phyloP scores from a whole-genome alignment of 2,888 invertebrate species.

The Latheticus oryzae region DNA sequence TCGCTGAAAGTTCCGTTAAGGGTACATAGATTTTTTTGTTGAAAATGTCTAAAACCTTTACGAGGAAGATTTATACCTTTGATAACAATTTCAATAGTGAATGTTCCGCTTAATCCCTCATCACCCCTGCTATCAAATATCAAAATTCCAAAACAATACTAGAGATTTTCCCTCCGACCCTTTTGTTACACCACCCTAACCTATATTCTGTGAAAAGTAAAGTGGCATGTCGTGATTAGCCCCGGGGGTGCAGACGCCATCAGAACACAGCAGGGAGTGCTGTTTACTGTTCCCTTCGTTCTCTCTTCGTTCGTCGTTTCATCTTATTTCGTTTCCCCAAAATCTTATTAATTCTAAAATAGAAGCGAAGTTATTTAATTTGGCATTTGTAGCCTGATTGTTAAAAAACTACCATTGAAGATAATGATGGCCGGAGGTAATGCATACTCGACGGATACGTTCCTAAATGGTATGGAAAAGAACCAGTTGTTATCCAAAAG shows the following conservation, averaged over 20 bases:
- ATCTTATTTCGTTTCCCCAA: conserved; percentile 1
- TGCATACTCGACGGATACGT: conserved; percentile 19
- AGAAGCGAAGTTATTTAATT: conserved; percentile 14
- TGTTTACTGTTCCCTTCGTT: conserved; percentile 35
- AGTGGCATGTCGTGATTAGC: conserved; percentile 61
- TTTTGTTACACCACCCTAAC: conserved; percentile 47
- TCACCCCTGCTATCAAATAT: conserved; percentile 45
- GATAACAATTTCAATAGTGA: conserved; percentile 43
- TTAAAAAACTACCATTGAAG: conserved; percentile 26
- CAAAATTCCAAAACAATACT: conserved; percentile 51
- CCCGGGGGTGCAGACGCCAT: conserved; percentile 53
- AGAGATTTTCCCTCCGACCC: conserved; percentile 45
- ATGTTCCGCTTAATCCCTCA: conserved; percentile 43
- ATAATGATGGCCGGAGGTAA: conserved; percentile 29
- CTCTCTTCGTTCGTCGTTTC: conserved; percentile 10
- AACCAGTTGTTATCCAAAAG: conserved; percentile 48
- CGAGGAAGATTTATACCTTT: conserved; percentile 43
- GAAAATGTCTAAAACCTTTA: conserved; percentile 31
- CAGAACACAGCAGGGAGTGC: conserved; percentile 39
- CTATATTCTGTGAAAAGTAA: conserved; percentile 55
- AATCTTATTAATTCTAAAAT: conserved; percentile 12
- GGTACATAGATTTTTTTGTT: conserved; percentile 31
- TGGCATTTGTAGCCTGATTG: conserved; percentile 7
- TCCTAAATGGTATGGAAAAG: conserved; percentile 29
- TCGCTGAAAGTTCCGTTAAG: conserved; percentile 31